Evolutionary conservation across 2,888 invertebrate genomes (phyloP).

Genomic region (Cartodere bifasciata): DNA sequence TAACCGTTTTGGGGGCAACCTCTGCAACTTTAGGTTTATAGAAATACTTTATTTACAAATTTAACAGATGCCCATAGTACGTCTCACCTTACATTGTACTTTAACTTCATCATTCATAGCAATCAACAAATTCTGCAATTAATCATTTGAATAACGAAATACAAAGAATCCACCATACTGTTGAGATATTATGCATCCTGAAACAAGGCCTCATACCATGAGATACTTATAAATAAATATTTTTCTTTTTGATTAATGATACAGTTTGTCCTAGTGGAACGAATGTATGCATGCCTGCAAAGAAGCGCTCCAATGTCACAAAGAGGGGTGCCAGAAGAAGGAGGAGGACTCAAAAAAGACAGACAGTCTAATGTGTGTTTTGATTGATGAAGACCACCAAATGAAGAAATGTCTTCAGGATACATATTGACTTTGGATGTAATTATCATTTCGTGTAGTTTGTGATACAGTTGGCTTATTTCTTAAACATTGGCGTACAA

Average conservation of each 20-base stretch:
- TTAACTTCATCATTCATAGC: too few relatives aligned
- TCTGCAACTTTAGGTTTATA: too few relatives aligned
- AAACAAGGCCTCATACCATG: constrained; percentile 23
- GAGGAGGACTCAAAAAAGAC: constrained; percentile 16
- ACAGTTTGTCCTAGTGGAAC: constrained; percentile 25
- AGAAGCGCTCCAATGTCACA: constrained; percentile 17
- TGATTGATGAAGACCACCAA: constrained; percentile 36
- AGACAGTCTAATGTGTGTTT: constrained; percentile 30
- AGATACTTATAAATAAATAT: constrained; percentile 20
- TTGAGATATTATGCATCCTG: constrained; percentile 21
- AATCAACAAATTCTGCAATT: too few relatives aligned
- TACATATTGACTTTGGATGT: constrained; percentile 33
- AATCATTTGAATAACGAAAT: too few relatives aligned
- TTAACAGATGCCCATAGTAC: too few relatives aligned
- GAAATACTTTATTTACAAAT: too few relatives aligned
- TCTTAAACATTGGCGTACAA: constrained; percentile 6
- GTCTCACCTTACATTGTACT: too few relatives aligned
- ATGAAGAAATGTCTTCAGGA: constrained; percentile 34
- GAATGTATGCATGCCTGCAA: too few relatives aligned
- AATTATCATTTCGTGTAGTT: constrained; percentile 28
- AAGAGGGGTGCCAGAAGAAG: constrained; percentile 18
- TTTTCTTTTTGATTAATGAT: constrained; percentile 31
- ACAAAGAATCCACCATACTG: constrained; percentile 17
- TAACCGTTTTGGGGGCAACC: too few relatives aligned
- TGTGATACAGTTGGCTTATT: constrained; percentile 10